phyloP scores from a whole-genome alignment of 2,113 vertebrate genomes.

The Damaliscus lunatus region DNA sequence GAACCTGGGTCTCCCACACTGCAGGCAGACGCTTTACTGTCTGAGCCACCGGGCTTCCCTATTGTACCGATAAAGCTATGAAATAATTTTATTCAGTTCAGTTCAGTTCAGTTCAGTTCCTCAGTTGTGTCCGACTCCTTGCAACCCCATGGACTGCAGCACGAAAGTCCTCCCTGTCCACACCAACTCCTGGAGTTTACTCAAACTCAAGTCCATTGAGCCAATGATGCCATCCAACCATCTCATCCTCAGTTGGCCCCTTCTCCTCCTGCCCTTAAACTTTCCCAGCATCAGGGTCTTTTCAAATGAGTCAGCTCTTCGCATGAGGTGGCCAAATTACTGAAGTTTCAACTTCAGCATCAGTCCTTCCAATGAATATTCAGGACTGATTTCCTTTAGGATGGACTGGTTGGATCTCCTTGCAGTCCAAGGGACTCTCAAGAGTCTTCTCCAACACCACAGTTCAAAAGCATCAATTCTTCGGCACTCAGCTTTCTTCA shows the following conservation, averaged over 20 bases:
- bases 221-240: background rate
- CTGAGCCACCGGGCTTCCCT: too few relatives aligned
- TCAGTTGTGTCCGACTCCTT: background rate
- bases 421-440: background rate
- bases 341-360: background rate
- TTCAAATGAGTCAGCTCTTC: background rate
- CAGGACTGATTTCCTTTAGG: background rate
- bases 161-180: background rate
- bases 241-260: background rate
- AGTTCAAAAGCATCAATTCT: background rate
- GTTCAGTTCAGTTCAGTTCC: background rate
- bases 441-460: background rate
- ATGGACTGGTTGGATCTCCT: background rate
- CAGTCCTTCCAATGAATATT: background rate
- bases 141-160: background rate
- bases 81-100: background rate
- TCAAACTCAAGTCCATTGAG: background rate
- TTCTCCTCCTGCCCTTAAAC: background rate
- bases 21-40: too few relatives aligned
- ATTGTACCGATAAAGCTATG: background rate
- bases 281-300: background rate
- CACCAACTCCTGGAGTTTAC: background rate
- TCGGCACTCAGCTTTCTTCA: rapidly evolving
- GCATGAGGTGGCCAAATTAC: background rate
- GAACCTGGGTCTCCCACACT: too few relatives aligned